A percentile compares a stretch with the other conserved stretches of the same genome.
phyloP scores from a whole-genome alignment of 2,888 invertebrate genomes.

The Cheilosia scutellata region DNA sequence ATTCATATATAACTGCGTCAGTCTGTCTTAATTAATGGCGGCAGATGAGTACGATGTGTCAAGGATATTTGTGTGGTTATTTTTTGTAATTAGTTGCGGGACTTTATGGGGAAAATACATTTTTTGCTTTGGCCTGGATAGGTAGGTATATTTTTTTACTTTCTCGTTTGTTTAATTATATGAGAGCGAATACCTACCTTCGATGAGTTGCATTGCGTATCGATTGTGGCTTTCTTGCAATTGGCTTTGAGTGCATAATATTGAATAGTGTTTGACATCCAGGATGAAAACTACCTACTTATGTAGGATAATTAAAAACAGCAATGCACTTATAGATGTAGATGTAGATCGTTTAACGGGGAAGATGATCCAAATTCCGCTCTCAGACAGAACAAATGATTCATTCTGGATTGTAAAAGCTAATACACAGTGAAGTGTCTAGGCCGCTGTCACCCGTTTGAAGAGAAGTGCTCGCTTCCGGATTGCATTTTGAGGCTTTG shows the following conservation, averaged over 20 bases:
- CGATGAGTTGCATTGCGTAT: not conserved
- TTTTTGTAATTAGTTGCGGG: constrained; percentile 54
- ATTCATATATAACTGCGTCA: not conserved
- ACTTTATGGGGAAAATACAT: constrained; percentile 16
- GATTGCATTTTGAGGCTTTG: too few species aligned
- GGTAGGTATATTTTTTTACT: not conserved
- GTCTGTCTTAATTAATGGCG: constrained; percentile 54
- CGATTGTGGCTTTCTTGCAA: not conserved
- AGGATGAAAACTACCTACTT: too few species aligned
- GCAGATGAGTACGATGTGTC: constrained; percentile 28
- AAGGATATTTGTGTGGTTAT: constrained; percentile 55
- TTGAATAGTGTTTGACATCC: not conserved
- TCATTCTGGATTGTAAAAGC: too few species aligned
- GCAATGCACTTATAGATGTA: too few species aligned
- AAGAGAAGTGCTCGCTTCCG: too few species aligned
- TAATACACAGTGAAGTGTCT: too few species aligned
- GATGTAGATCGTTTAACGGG: too few species aligned
- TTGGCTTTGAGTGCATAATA: not conserved
- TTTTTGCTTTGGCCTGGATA: constrained; percentile 15
- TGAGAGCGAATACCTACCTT: constrained; percentile 2
- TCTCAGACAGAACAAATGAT: too few species aligned
- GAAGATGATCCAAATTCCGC: too few species aligned
- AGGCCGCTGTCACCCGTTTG: too few species aligned
- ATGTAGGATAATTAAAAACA: too few species aligned
- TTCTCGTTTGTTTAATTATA: constrained; percentile 2